Conservation (phyloP, 2,888 invertebrate genomes). For the Exephanes ischioxanthus region DNA sequence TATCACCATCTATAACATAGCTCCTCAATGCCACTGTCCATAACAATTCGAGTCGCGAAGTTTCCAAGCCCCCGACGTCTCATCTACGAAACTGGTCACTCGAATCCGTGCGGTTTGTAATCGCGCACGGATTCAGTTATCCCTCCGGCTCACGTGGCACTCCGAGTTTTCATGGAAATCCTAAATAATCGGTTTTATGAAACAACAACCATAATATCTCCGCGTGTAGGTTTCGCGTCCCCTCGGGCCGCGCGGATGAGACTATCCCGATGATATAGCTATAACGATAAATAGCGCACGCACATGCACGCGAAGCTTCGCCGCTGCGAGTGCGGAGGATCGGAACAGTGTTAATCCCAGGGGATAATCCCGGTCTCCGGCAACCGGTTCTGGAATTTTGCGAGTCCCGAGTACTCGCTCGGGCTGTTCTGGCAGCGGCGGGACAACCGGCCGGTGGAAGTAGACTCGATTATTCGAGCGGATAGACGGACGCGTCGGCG, state of each 20-base stretch:
- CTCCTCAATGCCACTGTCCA: too few species aligned
- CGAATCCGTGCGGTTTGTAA: background rate
- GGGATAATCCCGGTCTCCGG: conserved; percentile 55
- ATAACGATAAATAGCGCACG: conserved; percentile 23
- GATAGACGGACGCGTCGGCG: conserved; percentile 55
- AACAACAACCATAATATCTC: conserved; percentile 18
- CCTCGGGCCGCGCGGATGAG: background rate
- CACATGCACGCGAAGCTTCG: conserved; percentile 13
- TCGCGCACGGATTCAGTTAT: background rate
- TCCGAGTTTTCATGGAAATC: background rate
- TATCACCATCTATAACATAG: too few species aligned
- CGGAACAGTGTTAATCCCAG: conserved; percentile 47
- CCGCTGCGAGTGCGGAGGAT: conserved; percentile 12
- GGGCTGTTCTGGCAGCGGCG: conserved; percentile 13
- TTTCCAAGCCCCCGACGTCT: background rate
- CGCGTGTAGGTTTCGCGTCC: conserved; percentile 7
- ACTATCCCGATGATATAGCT: conserved; percentile 27
- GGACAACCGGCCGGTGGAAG: background rate
- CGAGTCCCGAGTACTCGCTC: conserved; percentile 33
- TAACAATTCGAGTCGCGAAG: too few species aligned
- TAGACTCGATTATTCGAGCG: conserved; percentile 40
- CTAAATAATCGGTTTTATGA: conserved; percentile 9
- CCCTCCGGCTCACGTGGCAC: background rate
- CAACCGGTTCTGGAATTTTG: conserved; percentile 56
- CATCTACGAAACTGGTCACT: background rate